These are phyloP conservation scores for Tetrao urogallus DNA, from an alignment of 2,113 vertebrate species.

Conservation along the genomic window DNA sequence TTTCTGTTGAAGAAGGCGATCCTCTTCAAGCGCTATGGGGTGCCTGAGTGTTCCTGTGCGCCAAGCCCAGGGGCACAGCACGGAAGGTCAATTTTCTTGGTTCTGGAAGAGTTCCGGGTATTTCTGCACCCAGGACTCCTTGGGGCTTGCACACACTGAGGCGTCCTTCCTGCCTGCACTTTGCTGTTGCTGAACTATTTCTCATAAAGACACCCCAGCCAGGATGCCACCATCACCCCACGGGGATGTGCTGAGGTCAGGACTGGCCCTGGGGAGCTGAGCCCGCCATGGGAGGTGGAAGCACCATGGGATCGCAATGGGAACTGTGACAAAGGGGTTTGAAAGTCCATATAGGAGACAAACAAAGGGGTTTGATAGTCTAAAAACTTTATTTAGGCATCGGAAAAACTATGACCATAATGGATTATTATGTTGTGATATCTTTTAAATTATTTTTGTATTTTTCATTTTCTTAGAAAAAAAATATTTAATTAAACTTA, in stretches of 20 bases:
- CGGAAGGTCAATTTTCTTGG: accelerated
- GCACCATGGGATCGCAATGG: not conserved
- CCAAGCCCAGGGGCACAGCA: accelerated
- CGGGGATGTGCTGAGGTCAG: not conserved
- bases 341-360: not conserved
- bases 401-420: not conserved
- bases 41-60: too few species aligned
- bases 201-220: too few species aligned
- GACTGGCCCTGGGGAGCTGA: not conserved
- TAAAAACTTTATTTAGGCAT: not conserved
- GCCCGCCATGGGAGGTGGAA: not conserved
- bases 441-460: not conserved
- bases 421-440: not conserved
- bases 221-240: not conserved
- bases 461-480: not conserved
- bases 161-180: too few species aligned
- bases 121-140: accelerated
- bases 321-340: not conserved
- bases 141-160: not conserved
- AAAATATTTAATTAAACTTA: not conserved
- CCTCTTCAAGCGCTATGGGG: not conserved
- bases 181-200: too few species aligned
- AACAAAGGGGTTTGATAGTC: not conserved
- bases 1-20: accelerated
- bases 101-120: not conserved